Evolutionary conservation across 2,888 invertebrate genomes (phyloP).

Genomic region (Scaptomyza caliginosa): DNA sequence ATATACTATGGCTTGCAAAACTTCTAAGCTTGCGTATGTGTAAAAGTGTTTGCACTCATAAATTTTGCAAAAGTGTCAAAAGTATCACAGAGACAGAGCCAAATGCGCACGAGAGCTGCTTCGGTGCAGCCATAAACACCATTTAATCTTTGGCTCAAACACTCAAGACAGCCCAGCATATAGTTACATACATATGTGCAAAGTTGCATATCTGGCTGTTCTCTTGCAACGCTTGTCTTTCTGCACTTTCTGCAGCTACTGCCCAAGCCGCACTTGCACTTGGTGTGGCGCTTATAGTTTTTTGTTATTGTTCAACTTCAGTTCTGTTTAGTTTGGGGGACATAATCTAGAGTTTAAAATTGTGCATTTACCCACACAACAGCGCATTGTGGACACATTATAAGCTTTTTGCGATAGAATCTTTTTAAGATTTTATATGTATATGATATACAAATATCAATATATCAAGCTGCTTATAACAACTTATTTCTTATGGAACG

Average conservation of each 20-base stretch:
- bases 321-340: slow-evolving; percentile 31
- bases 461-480: too few species aligned
- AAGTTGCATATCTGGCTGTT: slow-evolving; percentile 27
- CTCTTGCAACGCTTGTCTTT: slow-evolving; percentile 36
- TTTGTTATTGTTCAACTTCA: slow-evolving; percentile 54
- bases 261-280: slow-evolving; percentile 39
- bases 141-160: slow-evolving; percentile 79
- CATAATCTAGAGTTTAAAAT: slow-evolving; percentile 34
- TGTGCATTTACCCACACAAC: slow-evolving; percentile 8
- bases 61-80: slow-evolving; percentile 75
- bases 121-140: slow-evolving; percentile 71
- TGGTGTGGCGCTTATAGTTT: slow-evolving; percentile 46
- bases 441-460: too few species aligned
- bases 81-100: slow-evolving; percentile 51
- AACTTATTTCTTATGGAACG: too few species aligned
- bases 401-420: background rate
- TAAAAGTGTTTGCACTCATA: slow-evolving; percentile 46
- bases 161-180: slow-evolving; percentile 55
- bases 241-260: slow-evolving; percentile 22
- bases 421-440: background rate
- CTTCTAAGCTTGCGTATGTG: slow-evolving; percentile 9
- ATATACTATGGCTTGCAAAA: slow-evolving; percentile 1
- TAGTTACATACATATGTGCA: slow-evolving; percentile 18
- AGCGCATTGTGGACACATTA: background rate
- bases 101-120: slow-evolving; percentile 34